Conservation (phyloP, 2,888 invertebrate species). For the Hirtodrosophila alboralis region DNA sequence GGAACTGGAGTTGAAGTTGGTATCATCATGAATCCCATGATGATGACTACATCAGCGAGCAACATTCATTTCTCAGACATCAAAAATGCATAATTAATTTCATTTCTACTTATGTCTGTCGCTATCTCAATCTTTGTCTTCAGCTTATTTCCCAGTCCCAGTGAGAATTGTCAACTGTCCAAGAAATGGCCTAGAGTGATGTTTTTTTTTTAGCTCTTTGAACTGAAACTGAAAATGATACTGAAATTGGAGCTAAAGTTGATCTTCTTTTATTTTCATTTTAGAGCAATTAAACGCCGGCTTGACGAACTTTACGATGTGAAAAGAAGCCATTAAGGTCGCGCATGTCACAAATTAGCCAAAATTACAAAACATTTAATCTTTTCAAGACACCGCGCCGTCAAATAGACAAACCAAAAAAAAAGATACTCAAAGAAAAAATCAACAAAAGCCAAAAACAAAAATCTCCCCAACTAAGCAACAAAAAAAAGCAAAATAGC, state of each 20-base stretch:
- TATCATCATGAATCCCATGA: conserved; percentile 35
- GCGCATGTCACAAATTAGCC: conserved; percentile 78
- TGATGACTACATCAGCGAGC: conserved; percentile 57
- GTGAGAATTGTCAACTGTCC: conserved; percentile 62
- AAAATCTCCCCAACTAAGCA: conserved; percentile 3
- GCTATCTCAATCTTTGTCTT: conserved; percentile 29
- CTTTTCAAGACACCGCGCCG: conserved; percentile 52
- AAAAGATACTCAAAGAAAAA: no score
- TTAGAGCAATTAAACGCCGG: conserved; percentile 64
- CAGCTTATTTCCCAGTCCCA: conserved; percentile 38
- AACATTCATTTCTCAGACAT: conserved; percentile 58
- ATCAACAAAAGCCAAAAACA: conserved; percentile 9
- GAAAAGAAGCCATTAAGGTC: conserved; percentile 77
- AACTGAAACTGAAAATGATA: neutral
- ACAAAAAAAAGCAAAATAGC: conserved; percentile 6
- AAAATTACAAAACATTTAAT: conserved; percentile 72
- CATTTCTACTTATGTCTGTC: conserved; percentile 30
- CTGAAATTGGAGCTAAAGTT: conserved; percentile 1
- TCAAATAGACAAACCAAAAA: conserved; percentile 17
- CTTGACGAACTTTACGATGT: conserved; percentile 65
- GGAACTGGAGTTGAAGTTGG: neutral
- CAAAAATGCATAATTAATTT: conserved; percentile 72
- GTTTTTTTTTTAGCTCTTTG: no score
- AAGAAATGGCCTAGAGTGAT: no score
- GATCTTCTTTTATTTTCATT: conserved; percentile 14